Evolutionary conservation across 2,888 invertebrate species (phyloP).

Genomic region (Lobophora halterata): DNA sequence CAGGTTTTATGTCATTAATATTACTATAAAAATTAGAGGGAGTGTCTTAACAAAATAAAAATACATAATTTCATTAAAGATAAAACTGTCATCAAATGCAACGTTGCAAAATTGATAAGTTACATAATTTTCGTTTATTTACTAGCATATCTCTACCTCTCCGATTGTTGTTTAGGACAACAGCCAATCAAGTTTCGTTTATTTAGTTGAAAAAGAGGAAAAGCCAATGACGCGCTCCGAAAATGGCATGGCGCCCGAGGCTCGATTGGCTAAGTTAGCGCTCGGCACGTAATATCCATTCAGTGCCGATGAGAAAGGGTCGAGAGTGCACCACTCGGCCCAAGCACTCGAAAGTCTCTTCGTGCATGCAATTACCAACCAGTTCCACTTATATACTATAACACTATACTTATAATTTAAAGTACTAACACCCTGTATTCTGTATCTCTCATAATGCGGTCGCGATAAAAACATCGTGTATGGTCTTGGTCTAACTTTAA

Average conservation of each 20-base stretch:
- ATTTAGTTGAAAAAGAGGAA: constrained; percentile 18
- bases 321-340: constrained; percentile 39
- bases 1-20: too few species aligned
- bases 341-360: constrained; percentile 38
- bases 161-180: not conserved
- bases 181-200: constrained; percentile 7
- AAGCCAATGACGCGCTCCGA: constrained; percentile 51
- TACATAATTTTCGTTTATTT: too few species aligned
- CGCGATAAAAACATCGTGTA: too few species aligned
- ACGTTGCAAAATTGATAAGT: too few species aligned
- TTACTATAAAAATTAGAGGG: too few species aligned
- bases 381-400: constrained; percentile 35
- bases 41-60: too few species aligned
- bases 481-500: too few species aligned
- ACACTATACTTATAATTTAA: constrained; percentile 19
- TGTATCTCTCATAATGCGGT: too few species aligned
- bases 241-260: constrained; percentile 40
- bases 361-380: constrained; percentile 53
- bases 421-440: constrained; percentile 32
- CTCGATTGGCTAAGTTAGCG: constrained; percentile 71
- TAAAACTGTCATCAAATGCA: too few species aligned
- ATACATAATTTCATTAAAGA: too few species aligned
- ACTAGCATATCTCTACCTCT: not conserved
- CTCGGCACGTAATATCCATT: constrained; percentile 68
- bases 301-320: constrained; percentile 50